Percentiles rank a stretch among this genome's conserved stretches.
Evolutionary conservation across 2,113 vertebrate genomes (phyloP).

Genomic region (Dolichallabes microphthalmus): DNA sequence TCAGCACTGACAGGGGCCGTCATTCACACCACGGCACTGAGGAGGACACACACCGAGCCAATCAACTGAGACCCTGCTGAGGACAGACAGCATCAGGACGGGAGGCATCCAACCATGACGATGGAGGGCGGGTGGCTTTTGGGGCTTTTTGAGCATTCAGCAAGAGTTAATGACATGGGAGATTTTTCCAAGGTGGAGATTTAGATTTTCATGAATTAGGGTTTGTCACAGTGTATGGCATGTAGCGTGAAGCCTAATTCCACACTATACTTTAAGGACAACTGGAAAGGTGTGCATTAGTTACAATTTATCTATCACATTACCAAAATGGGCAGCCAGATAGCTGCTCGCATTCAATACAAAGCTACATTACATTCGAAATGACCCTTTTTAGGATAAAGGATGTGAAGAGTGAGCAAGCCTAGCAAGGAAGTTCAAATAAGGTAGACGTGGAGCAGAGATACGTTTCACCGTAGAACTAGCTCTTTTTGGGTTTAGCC

Average conservation of each 20-base stretch:
- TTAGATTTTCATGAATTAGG: constrained; percentile 23
- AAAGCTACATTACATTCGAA: constrained; percentile 20
- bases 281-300: not conserved
- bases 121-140: constrained; percentile 39
- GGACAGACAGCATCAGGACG: constrained; percentile 54
- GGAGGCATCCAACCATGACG: constrained; percentile 52
- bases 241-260: not conserved
- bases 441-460: constrained; percentile 11
- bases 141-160: constrained; percentile 34
- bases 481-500: constrained; percentile 38
- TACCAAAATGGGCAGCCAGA: not conserved
- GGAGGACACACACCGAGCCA: constrained; percentile 55
- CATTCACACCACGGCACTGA: constrained; percentile 53
- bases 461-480: constrained; percentile 2
- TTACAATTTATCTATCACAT: not conserved
- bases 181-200: constrained; percentile 23
- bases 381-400: constrained; percentile 11
- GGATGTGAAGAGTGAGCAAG: not conserved
- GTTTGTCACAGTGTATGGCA: not conserved
- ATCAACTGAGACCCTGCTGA: constrained; percentile 51
- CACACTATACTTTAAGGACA: not conserved
- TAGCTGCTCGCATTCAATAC: not conserved
- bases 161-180: constrained; percentile 39
- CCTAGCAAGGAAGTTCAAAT: constrained; percentile 40
- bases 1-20: constrained; percentile 55